Percentiles rank a stretch among this genome's conserved stretches.
phyloP scores from a whole-genome alignment of 1,140 invertebrate genomes.

The Micrasema longulum region DNA sequence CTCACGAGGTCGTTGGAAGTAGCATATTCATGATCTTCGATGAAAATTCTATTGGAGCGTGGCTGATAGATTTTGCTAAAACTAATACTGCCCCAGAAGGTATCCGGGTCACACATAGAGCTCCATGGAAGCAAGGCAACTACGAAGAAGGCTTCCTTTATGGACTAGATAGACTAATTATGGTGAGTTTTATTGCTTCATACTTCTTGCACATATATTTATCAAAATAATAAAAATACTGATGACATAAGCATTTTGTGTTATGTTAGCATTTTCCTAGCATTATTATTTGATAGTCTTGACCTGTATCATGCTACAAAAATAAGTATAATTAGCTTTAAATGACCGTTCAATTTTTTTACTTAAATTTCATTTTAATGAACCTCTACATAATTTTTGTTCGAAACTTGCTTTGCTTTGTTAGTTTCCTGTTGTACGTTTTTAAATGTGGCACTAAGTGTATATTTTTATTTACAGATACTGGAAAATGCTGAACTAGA shows the following conservation, averaged over 20 bases:
- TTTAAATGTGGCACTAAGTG: conserved; percentile 8
- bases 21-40: conserved; percentile 96
- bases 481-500: conserved; percentile 43
- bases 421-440: background rate
- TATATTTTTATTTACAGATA: conserved; percentile 41
- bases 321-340: background rate
- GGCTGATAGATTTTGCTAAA: conserved; percentile 98
- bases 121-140: conserved; percentile 88
- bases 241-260: too few relatives aligned
- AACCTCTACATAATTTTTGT: background rate
- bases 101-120: conserved; percentile 79
- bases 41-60: conserved; percentile 85
- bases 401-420: background rate
- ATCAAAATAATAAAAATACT: too few relatives aligned
- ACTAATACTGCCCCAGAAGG: conserved; percentile 81
- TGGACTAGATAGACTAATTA: conserved; percentile 89
- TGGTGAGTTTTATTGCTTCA: conserved; percentile 49
- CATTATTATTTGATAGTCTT: background rate
- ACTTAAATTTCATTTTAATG: background rate
- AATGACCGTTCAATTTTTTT: background rate
- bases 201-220: too few relatives aligned
- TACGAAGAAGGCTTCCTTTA: conserved; percentile 94
- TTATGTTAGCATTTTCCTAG: too few relatives aligned
- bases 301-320: background rate
- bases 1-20: conserved; percentile 94